Percentiles rank a stretch among this genome's conserved stretches.
Evolutionary conservation across 2,113 vertebrate species (phyloP).

Genomic region (Cynopterus brachyotis): DNA sequence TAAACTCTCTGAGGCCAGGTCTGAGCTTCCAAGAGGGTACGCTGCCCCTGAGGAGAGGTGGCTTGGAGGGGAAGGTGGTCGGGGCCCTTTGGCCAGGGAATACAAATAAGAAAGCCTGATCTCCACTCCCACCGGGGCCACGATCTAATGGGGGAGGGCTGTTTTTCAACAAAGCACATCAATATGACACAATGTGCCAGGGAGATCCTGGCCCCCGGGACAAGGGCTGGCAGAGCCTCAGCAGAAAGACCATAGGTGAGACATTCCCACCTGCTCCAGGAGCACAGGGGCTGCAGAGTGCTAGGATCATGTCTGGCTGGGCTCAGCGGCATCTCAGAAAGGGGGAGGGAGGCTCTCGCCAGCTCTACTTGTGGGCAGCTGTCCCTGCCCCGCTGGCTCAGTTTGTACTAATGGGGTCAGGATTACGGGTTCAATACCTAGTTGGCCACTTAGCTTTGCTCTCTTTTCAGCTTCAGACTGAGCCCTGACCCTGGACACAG

Average conservation of each 20-base stretch:
- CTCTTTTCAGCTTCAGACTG: slow-evolving; percentile 52
- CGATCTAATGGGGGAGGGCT: not conserved
- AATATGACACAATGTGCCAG: too few relatives aligned
- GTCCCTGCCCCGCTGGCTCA: slow-evolving; percentile 21
- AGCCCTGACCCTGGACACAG: not conserved
- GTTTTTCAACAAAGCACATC: not conserved
- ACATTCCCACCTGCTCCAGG: not conserved
- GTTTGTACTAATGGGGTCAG: slow-evolving; percentile 72
- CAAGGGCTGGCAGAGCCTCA: not conserved
- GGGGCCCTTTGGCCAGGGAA: not conserved
- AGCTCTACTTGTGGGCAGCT: not conserved
- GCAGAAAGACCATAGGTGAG: not conserved
- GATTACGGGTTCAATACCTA: slow-evolving; percentile 66
- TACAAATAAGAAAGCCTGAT: not conserved
- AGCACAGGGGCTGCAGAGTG: not conserved
- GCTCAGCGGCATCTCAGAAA: not conserved
- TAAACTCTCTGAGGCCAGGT: not conserved
- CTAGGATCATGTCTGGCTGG: not conserved
- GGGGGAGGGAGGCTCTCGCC: not conserved
- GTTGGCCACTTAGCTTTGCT: slow-evolving; percentile 71
- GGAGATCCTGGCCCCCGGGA: not conserved
- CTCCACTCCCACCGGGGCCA: not conserved
- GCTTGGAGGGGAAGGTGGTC: not conserved
- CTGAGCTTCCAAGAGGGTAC: not conserved
- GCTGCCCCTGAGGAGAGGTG: too few relatives aligned